A percentile compares a stretch with the other conserved stretches of the same genome.
Conservation (phyloP, 2,113 vertebrate genomes). For the Manacus vitellinus region DNA sequence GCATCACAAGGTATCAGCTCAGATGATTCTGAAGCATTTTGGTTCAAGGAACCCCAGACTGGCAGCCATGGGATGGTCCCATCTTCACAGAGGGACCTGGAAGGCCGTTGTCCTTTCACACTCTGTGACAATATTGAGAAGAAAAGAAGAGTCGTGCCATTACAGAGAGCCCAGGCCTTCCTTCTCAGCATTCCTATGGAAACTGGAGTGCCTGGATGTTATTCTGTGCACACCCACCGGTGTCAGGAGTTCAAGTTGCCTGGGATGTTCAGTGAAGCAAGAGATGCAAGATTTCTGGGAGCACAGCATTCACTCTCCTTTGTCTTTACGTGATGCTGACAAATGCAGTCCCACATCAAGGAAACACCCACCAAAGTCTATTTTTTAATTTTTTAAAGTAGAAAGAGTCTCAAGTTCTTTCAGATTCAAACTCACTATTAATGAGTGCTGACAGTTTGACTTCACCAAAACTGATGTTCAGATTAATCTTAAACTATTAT, state of each 20-base stretch:
- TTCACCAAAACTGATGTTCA: background rate
- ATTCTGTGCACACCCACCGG: rapidly evolving
- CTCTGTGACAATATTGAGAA: rapidly evolving
- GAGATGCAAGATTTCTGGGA: background rate
- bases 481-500: background rate
- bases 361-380: background rate
- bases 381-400: background rate
- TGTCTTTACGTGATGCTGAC: background rate
- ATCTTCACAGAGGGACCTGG: background rate
- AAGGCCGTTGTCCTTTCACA: background rate
- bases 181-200: background rate
- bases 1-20: background rate
- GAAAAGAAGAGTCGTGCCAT: background rate
- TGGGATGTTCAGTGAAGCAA: background rate
- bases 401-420: background rate
- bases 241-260: background rate
- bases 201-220: background rate
- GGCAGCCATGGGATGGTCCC: background rate
- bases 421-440: background rate
- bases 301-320: background rate
- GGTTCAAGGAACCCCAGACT: background rate
- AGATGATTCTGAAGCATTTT: background rate
- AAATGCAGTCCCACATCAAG: background rate
- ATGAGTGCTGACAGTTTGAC: background rate
- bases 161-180: background rate